phyloP scores from a whole-genome alignment of 2,888 invertebrate genomes.

The Hirtodrosophila histrioides region DNA sequence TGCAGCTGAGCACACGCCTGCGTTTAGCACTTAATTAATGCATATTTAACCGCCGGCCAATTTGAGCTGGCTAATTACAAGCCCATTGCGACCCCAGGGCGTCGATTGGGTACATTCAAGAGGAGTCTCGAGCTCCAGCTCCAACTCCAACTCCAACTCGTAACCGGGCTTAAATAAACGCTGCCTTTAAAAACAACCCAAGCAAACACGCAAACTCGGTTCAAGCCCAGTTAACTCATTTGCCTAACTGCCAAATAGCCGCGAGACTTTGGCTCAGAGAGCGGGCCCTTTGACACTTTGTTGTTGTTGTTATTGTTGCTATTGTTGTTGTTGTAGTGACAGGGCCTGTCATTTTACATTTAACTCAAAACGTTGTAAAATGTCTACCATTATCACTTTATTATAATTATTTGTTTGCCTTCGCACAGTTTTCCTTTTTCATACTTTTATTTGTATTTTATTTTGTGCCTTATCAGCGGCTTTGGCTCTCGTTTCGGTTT shows the following conservation, averaged over 20 bases:
- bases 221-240: slow-evolving; percentile 52
- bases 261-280: slow-evolving; percentile 22
- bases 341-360: slow-evolving; percentile 66
- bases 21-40: slow-evolving; percentile 71
- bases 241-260: slow-evolving; percentile 66
- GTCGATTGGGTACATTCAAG: slow-evolving; percentile 33
- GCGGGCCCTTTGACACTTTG: slow-evolving; percentile 43
- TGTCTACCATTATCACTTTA: slow-evolving; percentile 67
- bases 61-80: slow-evolving; percentile 65
- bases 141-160: neutral
- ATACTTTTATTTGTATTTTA: slow-evolving; percentile 13
- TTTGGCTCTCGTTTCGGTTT: slow-evolving; percentile 22
- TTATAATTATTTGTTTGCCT: slow-evolving; percentile 56
- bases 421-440: slow-evolving; percentile 15
- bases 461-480: slow-evolving; percentile 61
- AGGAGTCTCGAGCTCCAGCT: slow-evolving; percentile 3
- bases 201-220: slow-evolving; percentile 50
- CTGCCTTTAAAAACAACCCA: neutral
- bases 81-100: slow-evolving; percentile 32
- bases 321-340: slow-evolving; percentile 37
- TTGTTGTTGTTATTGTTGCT: neutral
- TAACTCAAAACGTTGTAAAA: slow-evolving; percentile 61
- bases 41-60: slow-evolving; percentile 60
- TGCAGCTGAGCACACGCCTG: no score
- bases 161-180: slow-evolving; percentile 50